These are phyloP conservation scores for Lapara coniferarum DNA, from an alignment of 2,888 invertebrate genomes.

Conservation along the genomic window DNA sequence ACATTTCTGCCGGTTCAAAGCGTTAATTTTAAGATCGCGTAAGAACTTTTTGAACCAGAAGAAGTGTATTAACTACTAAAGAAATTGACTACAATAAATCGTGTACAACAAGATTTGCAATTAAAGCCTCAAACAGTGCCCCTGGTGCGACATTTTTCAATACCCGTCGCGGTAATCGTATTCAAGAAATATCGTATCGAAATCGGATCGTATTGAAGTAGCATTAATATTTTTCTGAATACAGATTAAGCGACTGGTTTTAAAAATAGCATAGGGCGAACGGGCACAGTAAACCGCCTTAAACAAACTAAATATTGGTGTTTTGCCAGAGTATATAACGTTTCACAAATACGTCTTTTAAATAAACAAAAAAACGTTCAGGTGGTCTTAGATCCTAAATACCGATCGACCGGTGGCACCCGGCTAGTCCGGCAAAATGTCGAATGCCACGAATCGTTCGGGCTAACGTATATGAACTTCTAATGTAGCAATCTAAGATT, in stretches of 20 bases:
- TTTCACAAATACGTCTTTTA: conserved; percentile 53
- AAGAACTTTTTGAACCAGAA: neutral
- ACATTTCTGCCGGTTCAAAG: neutral
- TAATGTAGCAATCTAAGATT: conserved; percentile 57
- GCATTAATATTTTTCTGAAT: too few relatives aligned
- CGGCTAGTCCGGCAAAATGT: conserved; percentile 3
- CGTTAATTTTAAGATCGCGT: neutral
- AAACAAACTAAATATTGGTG: neutral
- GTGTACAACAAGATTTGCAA: conserved; percentile 8
- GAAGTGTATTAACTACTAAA: neutral
- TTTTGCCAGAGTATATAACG: neutral
- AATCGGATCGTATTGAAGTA: too few relatives aligned
- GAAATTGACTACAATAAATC: neutral
- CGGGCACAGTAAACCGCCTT: neutral
- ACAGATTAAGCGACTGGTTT: too few relatives aligned
- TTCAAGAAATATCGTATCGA: too few relatives aligned
- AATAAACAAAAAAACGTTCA: conserved; percentile 37
- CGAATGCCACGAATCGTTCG: conserved; percentile 17
- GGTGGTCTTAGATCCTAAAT: conserved; percentile 44
- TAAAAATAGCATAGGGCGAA: too few relatives aligned
- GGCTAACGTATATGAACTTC: conserved; percentile 51
- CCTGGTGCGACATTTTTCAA: too few relatives aligned
- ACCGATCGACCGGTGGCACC: conserved; percentile 28
- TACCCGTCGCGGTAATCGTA: too few relatives aligned
- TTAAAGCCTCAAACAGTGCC: conserved; percentile 12